Percentiles rank a stretch among this genome's conserved stretches.
Conservation (phyloP, 2,113 vertebrate species). For the Meleagris gallopavo region DNA sequence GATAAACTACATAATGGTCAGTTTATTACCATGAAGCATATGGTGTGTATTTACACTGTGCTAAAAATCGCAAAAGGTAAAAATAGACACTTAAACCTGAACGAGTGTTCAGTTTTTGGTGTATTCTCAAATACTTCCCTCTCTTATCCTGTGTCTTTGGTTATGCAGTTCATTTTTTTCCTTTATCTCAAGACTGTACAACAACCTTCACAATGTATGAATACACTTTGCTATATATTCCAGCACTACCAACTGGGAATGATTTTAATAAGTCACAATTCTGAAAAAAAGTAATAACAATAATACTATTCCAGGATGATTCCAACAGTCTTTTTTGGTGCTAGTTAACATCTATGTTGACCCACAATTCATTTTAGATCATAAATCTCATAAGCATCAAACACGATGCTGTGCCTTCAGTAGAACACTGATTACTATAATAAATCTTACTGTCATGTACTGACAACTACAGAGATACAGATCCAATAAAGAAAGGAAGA, state of each 20-base stretch:
- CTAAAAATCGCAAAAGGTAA: background rate
- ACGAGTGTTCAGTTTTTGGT: background rate
- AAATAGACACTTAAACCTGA: background rate
- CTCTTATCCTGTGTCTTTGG: background rate
- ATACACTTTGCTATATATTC: background rate
- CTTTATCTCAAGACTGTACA: background rate
- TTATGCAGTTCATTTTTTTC: background rate
- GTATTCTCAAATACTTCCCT: background rate
- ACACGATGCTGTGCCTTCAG: slow-evolving; percentile 31
- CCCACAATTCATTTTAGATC: background rate
- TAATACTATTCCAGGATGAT: background rate
- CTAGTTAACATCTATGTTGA: slow-evolving; percentile 19
- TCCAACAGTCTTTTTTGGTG: background rate
- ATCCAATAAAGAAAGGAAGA: background rate
- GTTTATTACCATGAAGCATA: background rate
- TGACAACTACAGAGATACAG: background rate
- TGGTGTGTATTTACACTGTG: background rate
- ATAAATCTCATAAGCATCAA: slow-evolving; percentile 25
- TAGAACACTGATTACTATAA: slow-evolving; percentile 14
- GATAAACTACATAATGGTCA: background rate
- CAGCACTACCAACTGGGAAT: background rate
- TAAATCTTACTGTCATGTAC: slow-evolving; percentile 19
- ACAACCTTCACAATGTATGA: background rate
- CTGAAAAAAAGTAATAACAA: no score
- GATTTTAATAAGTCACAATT: background rate